Percentiles rank a stretch among this genome's conserved stretches.
Evolutionary conservation across 1,140 invertebrate species (phyloP).

Genomic region (Aphelenchoides fujianensis): DNA sequence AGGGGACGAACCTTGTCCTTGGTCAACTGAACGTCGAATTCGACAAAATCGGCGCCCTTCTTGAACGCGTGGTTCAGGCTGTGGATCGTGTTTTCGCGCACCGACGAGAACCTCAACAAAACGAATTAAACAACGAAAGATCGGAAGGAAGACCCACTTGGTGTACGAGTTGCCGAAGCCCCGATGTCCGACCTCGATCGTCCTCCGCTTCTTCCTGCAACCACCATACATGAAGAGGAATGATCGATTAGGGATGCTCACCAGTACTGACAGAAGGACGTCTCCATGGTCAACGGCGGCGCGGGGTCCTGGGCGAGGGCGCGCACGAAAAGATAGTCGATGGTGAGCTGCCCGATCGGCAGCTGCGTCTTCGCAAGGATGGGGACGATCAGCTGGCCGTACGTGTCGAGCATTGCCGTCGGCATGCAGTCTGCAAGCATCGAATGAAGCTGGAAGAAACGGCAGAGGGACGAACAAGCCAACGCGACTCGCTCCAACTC

Average conservation of each 20-base stretch:
- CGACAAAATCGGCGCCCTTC: conserved; percentile 60
- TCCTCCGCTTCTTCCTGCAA: conserved; percentile 60
- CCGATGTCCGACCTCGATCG: conserved; percentile 59
- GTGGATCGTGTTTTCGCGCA: conserved; percentile 59
- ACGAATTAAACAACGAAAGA: neutral
- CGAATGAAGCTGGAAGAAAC: neutral
- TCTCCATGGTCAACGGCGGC: conserved; percentile 42
- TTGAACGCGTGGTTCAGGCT: conserved; percentile 56
- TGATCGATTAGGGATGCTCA: too few species aligned
- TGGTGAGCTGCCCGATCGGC: conserved; percentile 31
- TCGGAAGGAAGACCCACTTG: conserved; percentile 42
- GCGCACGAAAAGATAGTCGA: conserved; percentile 48
- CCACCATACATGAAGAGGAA: too few species aligned
- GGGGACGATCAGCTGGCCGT: conserved; percentile 50
- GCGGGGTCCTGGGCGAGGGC: conserved; percentile 31
- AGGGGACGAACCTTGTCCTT: conserved; percentile 50
- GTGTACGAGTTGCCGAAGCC: conserved; percentile 61
- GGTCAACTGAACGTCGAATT: conserved; percentile 62
- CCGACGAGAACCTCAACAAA: conserved; percentile 39
- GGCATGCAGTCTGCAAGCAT: conserved; percentile 1
- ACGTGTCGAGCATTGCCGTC: conserved; percentile 52
- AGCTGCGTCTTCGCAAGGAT: conserved; percentile 50
- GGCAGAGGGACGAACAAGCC: neutral
- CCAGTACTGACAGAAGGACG: conserved; percentile 54
- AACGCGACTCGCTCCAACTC: conserved; percentile 15